Conservation (phyloP, 2,888 invertebrate species). For the Gari tellinella region DNA sequence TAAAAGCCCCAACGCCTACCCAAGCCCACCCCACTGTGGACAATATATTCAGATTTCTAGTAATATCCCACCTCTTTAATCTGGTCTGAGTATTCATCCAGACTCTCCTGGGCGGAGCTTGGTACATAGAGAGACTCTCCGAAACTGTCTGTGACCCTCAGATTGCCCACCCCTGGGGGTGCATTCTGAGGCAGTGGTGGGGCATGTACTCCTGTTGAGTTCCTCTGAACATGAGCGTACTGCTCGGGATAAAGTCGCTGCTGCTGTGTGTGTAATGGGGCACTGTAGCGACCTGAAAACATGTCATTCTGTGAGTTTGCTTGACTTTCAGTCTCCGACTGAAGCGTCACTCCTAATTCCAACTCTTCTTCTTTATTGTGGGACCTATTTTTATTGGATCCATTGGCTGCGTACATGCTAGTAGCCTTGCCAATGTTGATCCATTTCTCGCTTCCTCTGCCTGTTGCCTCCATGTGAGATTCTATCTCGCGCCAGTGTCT, state of each 20-base stretch:
- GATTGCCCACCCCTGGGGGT: conserved; percentile 38
- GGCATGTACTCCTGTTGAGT: conserved; percentile 27
- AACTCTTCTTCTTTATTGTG: conserved; percentile 71
- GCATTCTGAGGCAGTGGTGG: conserved; percentile 57
- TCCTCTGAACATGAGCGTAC: conserved; percentile 13
- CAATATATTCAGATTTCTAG: too few species aligned
- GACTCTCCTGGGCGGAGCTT: conserved; percentile 36
- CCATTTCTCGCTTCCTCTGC: conserved; percentile 66
- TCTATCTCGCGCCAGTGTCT: conserved; percentile 76
- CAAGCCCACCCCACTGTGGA: too few species aligned
- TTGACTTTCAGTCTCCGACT: conserved; percentile 76
- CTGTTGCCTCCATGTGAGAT: conserved; percentile 60
- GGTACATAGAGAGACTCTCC: conserved; percentile 47
- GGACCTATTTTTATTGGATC: conserved; percentile 46
- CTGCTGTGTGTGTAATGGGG: conserved; percentile 46
- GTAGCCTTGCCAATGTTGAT: conserved; percentile 71
- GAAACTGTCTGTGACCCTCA: conserved; percentile 54
- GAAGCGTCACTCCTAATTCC: conserved; percentile 72
- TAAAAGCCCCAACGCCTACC: too few species aligned
- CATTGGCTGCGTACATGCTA: conserved; percentile 62
- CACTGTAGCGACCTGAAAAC: conserved; percentile 68
- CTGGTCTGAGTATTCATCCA: conserved; percentile 44
- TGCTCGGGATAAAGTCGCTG: conserved; percentile 31
- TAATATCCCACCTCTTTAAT: conserved; percentile 55
- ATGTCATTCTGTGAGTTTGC: conserved; percentile 78